Conservation (phyloP, 2,888 invertebrate genomes). For the Diloba caeruleocephala region DNA sequence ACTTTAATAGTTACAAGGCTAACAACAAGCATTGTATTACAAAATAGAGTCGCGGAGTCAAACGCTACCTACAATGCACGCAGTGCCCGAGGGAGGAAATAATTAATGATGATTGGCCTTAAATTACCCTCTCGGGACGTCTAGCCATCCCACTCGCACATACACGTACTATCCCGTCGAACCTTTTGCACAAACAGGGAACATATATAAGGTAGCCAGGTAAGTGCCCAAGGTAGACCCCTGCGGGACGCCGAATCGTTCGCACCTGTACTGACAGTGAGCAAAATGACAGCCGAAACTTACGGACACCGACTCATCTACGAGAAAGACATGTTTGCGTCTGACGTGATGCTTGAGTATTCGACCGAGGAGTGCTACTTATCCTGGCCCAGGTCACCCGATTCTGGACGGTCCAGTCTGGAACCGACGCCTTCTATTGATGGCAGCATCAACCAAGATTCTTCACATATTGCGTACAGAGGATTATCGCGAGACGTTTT, state of each 20-base stretch:
- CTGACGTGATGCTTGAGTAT: constrained; percentile 84
- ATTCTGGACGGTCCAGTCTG: constrained; percentile 85
- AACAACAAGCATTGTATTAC: constrained; percentile 46
- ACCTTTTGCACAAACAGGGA: constrained; percentile 76
- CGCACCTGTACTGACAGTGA: constrained; percentile 70
- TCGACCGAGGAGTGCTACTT: constrained; percentile 82
- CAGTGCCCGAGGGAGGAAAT: constrained; percentile 79
- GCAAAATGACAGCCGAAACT: constrained; percentile 83
- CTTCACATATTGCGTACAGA: constrained; percentile 84
- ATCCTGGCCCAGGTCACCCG: constrained; percentile 84
- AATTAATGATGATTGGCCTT: constrained; percentile 89
- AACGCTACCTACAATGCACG: constrained; percentile 73
- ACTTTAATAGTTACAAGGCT: constrained; percentile 50
- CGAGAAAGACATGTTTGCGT: constrained; percentile 83
- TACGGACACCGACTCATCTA: constrained; percentile 86
- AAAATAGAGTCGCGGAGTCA: constrained; percentile 64
- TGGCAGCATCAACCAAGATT: constrained; percentile 83
- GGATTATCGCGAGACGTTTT: constrained; percentile 81
- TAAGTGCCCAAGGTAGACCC: constrained; percentile 77
- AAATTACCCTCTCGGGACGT: constrained; percentile 84
- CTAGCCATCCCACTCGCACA: constrained; percentile 68
- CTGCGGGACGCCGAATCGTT: constrained; percentile 73
- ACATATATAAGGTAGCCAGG: constrained; percentile 84
- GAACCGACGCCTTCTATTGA: constrained; percentile 88
- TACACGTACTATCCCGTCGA: constrained; percentile 54